Percentiles rank a stretch among this genome's conserved stretches.
Conservation (phyloP, 1,140 invertebrate species). For the Drosophila varians region DNA sequence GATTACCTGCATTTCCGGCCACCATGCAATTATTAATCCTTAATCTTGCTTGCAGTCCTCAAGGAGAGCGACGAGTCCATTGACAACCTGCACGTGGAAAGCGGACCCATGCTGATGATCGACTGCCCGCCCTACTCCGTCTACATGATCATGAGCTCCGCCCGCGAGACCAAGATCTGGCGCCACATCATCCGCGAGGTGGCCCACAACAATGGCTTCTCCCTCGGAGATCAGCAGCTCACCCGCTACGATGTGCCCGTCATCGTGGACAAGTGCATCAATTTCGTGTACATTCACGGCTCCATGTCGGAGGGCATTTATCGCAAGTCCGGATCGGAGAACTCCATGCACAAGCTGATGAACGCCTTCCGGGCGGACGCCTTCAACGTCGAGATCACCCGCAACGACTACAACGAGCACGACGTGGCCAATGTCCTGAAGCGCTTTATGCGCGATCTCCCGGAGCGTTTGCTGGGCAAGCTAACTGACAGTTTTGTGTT, state of each 20-base stretch:
- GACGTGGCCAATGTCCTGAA: constrained; percentile 94
- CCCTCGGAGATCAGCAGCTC: constrained; percentile 92
- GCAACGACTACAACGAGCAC: constrained; percentile 90
- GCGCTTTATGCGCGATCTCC: constrained; percentile 91
- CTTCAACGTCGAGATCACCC: constrained; percentile 91
- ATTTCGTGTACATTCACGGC: constrained; percentile 93
- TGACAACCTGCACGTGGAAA: constrained; percentile 85
- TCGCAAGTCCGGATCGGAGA: constrained; percentile 90
- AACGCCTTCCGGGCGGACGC: constrained; percentile 91
- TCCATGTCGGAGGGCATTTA: constrained; percentile 94
- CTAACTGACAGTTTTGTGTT: constrained; percentile 84
- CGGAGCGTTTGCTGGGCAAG: constrained; percentile 88
- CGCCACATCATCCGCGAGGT: constrained; percentile 89
- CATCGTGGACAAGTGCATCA: constrained; percentile 95
- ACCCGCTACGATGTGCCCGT: constrained; percentile 94
- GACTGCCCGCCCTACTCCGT: constrained; percentile 87
- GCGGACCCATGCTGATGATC: constrained; percentile 87
- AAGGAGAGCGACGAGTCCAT: constrained; percentile 77
- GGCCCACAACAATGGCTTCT: constrained; percentile 90
- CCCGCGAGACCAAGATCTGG: constrained; percentile 89
- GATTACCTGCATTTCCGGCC: too few relatives aligned
- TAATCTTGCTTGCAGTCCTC: constrained; percentile 71
- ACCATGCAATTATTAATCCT: neutral
- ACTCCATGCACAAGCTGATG: constrained; percentile 90
- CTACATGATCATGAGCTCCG: constrained; percentile 89